Base-by-base conservation (phyloP, 2,113 vertebrate species). In the Xyrauchen texanus region DNA sequence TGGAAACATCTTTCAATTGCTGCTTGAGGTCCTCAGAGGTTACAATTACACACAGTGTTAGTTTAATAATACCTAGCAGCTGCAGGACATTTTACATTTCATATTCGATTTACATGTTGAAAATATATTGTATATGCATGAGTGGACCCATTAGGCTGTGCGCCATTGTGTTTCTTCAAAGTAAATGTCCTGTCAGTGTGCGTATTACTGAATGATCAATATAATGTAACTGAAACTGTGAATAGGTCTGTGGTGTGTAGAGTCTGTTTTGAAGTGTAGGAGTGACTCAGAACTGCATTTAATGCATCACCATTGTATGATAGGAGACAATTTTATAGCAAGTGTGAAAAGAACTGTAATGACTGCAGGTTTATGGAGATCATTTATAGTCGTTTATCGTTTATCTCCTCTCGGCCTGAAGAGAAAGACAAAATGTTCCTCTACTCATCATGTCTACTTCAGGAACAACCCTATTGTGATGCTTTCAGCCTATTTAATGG, bases 61-160 rank as follows among this genome's bases (percentile, higher is more conserved):
- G 47, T 80, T 80, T 73, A 73, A 42, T 66, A 73, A 80, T 16
- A 55, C 34, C 61, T 61, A 46, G 44, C 57, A 72, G n/a, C 61
- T 13, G 46, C 64, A 42, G 63, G 68, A 73, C 70, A 73, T 63
- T 60, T 72, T 64, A 45, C 53, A 79, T 64, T 65, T 79, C 69
- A 46, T 73, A 34, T 80, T 64, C n/a, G 0, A 45, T 73, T 73
- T 65, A 34, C 49, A 64, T 65, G 60, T 46, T 65, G 44, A 58
- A 73, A 44, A 47, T 15, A n/a, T 46, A 75, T 57, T 60, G 60
- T 60, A 58, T 58, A 66, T 73, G 49, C 62, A 74, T 67, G 61
- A 71, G 68, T 72, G 60, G 21, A 77, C 68, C 61, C 80, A 66
- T 55, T 65, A 34, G 75, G 69, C 44, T 34, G 11, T 68, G 55